Percentiles rank a stretch among this genome's conserved stretches.
Conservation (phyloP, 1,140 invertebrate genomes). For the Lutraria rhynchaena region DNA sequence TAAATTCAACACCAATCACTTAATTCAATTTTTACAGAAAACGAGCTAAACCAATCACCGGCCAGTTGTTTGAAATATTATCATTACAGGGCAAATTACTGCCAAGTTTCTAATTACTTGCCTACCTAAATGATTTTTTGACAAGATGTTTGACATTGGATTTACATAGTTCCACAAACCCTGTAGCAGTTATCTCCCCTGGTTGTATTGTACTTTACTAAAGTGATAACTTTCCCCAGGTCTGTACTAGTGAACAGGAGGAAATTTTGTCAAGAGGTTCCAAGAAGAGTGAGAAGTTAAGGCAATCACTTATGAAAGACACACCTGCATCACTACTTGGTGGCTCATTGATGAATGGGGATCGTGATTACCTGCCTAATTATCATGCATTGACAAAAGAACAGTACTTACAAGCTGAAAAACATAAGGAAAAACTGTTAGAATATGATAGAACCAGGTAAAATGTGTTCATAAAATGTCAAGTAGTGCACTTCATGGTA, state of each 20-base stretch:
- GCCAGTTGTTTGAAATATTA: too few relatives aligned
- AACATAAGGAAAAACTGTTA: constrained; percentile 91
- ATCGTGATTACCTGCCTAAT: constrained; percentile 60
- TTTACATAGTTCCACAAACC: too few relatives aligned
- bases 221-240: constrained; percentile 82
- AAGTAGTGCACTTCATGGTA: too few relatives aligned
- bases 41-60: too few relatives aligned
- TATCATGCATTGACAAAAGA: constrained; percentile 57
- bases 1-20: too few relatives aligned
- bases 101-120: too few relatives aligned
- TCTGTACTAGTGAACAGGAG: constrained; percentile 90
- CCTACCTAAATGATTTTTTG: too few relatives aligned
- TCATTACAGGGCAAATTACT: too few relatives aligned
- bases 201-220: not conserved
- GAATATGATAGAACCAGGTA: constrained; percentile 94
- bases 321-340: constrained; percentile 66
- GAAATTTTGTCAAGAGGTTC: constrained; percentile 86
- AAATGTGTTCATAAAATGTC: too few relatives aligned
- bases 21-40: too few relatives aligned
- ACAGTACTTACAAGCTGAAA: constrained; percentile 87
- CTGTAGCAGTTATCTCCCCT: too few relatives aligned
- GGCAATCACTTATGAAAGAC: constrained; percentile 87
- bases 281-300: constrained; percentile 88
- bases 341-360: constrained; percentile 36
- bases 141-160: too few relatives aligned